Evolutionary conservation across 2,888 invertebrate genomes (phyloP).

Genomic region (Perdita meconis): DNA sequence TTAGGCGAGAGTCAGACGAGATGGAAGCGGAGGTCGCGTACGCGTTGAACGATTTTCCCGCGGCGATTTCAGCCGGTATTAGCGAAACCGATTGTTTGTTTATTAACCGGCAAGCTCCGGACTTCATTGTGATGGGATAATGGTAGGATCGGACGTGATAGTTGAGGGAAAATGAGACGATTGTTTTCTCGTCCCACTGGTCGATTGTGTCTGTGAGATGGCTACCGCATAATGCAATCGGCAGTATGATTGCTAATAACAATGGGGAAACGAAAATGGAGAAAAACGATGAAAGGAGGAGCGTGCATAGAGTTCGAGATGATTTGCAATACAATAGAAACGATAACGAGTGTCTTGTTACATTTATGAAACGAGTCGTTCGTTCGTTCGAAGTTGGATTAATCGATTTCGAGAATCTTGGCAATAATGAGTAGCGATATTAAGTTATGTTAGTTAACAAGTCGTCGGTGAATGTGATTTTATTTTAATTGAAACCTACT

Average conservation of each 20-base stretch:
- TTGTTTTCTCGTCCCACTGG: conserved; percentile 41
- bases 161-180: conserved; percentile 37
- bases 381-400: too few relatives aligned
- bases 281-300: conserved; percentile 8
- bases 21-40: conserved; percentile 21
- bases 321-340: neutral
- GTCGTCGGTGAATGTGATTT: neutral
- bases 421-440: too few relatives aligned
- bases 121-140: conserved; percentile 32
- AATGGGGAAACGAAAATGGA: neutral
- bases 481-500: neutral
- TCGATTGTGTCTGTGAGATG: conserved; percentile 30
- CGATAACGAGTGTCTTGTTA: neutral
- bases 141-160: conserved; percentile 19
- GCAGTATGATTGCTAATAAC: neutral
- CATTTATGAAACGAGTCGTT: neutral
- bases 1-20: neutral
- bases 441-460: neutral
- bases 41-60: conserved; percentile 32
- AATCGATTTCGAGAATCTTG: too few relatives aligned
- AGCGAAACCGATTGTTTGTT: conserved; percentile 50
- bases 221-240: conserved; percentile 27
- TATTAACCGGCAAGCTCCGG: conserved; percentile 22
- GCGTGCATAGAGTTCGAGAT: neutral
- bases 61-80: conserved; percentile 17